Base-by-base conservation (phyloP, 2,113 vertebrate genomes). In the Psittacus erithacus region DNA sequence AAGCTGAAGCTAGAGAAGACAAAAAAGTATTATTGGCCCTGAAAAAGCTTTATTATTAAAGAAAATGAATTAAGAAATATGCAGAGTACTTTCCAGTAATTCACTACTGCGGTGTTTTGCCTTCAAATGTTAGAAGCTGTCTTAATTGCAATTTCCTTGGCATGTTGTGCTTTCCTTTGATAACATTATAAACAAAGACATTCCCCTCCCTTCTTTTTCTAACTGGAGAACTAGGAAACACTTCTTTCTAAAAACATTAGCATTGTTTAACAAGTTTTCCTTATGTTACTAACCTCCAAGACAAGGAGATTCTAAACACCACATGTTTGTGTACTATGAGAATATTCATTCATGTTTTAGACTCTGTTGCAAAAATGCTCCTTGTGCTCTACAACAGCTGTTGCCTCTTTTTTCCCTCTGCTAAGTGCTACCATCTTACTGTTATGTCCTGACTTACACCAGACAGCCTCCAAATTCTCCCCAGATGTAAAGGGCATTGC, bases 191-290 rank as follows among this genome's bases (percentile, higher is more conserved):
- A 63, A 53, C 43, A 84, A 62, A 22, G 29, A 52, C 6, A 18
- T 12, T n/a, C 24, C 17, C 15, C 9, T 12, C 10, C 1, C 0
- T 13, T 8, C 16, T 41, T 57, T 59, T 44, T 59, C 53, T 13
- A 13, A 49, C 15, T 38, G 39, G 25, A 50, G 19, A 55, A 23
- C 19, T 38, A 64, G 71, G 31, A 77, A 87, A 47, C 4, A 19
- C 27, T 77, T 81, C 18, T 65, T 71, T 43, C 75, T 47, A 62
- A 74, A 90, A 77, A 39, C 23, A 71, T 24, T 6, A 76, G 24
- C 15, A 35, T 57, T 22, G 39, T 47, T 86, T 16, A 59, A 4
- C 7, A 20, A 41, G 35, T 70, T 46, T 39, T 67, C 33, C 55
- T 39, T 18, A 23, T 44, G n/a, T 38, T 60, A 39, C 41, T 88